Evolutionary conservation across 2,797 vertebrate species (phyloP).

Genomic region (Loriculus beryllinus): DNA sequence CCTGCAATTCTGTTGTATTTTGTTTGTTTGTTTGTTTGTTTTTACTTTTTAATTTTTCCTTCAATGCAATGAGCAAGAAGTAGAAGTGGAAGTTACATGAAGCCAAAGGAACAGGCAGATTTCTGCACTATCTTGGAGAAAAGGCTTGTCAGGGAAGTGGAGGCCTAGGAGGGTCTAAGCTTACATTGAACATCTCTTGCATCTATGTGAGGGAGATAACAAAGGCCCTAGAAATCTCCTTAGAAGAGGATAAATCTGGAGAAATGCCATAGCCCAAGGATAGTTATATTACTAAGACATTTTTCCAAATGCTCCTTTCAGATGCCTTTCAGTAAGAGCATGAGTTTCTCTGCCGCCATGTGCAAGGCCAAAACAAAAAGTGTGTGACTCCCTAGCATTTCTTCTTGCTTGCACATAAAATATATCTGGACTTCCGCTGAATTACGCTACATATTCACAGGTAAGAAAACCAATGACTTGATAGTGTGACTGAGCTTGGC

Average conservation of each 20-base stretch:
- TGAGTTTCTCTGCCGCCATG: background rate
- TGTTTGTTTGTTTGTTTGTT: background rate
- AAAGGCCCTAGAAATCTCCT: background rate
- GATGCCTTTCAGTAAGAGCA: background rate
- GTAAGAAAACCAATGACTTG: background rate
- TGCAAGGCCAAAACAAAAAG: background rate
- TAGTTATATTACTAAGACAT: background rate
- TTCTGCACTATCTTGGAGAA: background rate
- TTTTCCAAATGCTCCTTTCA: background rate
- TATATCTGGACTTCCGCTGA: background rate
- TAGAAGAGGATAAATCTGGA: background rate
- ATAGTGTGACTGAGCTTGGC: background rate
- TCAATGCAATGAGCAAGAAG: background rate
- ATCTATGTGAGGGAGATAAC: background rate
- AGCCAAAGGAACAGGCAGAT: background rate
- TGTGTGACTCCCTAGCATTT: background rate
- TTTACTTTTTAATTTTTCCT: background rate
- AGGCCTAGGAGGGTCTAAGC: background rate
- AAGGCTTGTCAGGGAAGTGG: background rate
- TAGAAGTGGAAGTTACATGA: background rate
- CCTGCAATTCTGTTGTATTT: background rate
- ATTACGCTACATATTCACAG: background rate
- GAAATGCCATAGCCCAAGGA: background rate
- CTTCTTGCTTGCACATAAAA: background rate
- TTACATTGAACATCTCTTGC: background rate